Percentiles rank a stretch among this genome's conserved stretches.
Conservation (phyloP, 2,797 vertebrate species). For the Parauchenoglanis ngamensis region DNA sequence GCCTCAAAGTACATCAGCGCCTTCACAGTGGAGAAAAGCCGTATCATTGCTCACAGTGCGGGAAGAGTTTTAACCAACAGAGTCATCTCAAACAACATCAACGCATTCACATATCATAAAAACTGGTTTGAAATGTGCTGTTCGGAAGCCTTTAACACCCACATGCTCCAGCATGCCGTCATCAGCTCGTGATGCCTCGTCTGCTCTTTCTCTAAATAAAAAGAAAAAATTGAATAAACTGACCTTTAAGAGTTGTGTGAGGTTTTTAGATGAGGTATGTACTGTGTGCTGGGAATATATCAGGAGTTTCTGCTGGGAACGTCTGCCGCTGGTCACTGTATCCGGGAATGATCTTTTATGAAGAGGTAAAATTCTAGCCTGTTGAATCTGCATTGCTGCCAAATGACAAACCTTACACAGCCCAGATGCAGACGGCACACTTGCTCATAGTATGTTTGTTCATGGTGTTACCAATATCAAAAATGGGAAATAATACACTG, state of each 20-base stretch:
- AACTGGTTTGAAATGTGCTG: not conserved
- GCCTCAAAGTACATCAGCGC: too few species aligned
- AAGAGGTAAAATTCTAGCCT: too few species aligned
- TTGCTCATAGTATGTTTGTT: too few species aligned
- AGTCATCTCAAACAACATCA: not conserved
- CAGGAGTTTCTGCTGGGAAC: not conserved
- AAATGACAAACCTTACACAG: too few species aligned
- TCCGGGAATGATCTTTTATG: too few species aligned
- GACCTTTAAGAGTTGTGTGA: not conserved
- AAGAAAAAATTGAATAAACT: not conserved
- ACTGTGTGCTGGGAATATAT: not conserved
- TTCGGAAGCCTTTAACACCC: not conserved
- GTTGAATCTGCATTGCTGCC: too few species aligned
- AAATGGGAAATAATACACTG: too few species aligned
- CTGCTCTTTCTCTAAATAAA: not conserved
- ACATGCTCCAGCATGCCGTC: not conserved
- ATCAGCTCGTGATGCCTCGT: not conserved
- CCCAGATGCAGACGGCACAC: too few species aligned
- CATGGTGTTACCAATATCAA: too few species aligned
- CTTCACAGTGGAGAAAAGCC: too few species aligned
- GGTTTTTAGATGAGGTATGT: not conserved
- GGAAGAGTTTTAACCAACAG: not conserved
- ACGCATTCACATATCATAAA: not conserved
- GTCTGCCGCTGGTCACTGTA: not conserved
- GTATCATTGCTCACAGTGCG: not conserved